Evolutionary conservation across 2,888 invertebrate genomes (phyloP), one percentile per base, ranked within the genome.

Genomic region (Syrista parreyssii): DNA sequence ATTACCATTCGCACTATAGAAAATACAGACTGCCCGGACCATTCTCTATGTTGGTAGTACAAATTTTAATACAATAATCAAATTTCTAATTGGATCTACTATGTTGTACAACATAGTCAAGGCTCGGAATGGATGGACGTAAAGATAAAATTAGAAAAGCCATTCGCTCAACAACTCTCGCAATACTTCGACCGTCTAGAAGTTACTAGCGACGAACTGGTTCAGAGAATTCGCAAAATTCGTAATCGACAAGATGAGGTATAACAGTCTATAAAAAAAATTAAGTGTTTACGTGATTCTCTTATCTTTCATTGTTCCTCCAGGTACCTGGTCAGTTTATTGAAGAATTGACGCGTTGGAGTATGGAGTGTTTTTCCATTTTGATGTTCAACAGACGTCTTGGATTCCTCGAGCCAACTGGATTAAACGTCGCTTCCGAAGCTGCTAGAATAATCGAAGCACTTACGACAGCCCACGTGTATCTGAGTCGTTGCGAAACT

Each of bases 211-310:
- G 91, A 92, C 36, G 91, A 92, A 73, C 89, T 93, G 40, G 80
- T 92, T 1, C 85, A 86, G 68, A 93, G 94, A 86, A 91, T 95
- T 75, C 91, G 92, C 80, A 92, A 91, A 74, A 90, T 93, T 35
- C 92, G 94, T 73, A 95, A 95, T 87, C 92, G 93, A 78, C 95
- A 95, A 85, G 94, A 94, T 77, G 95, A 95, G 89, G 92, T 95
- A 72, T 90, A 93, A 33, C 69, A 34, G 40, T 40, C 15, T 15
- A 75, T 72, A 76, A 68, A 69, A 68, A 69, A 40, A 72, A 55
- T 69, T n/a, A 9, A 0, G 23, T 4, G 1, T 23, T 23, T 9
- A 23, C 40, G 23, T 55, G 36, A 68, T 68, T 69, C 12, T n/a
- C 71, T 71, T 23, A 31, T 71, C 9, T 30, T 30, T 31, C 2